Evolutionary conservation across 2,888 invertebrate species (phyloP).

Genomic region (Ptychoptera albimana): DNA sequence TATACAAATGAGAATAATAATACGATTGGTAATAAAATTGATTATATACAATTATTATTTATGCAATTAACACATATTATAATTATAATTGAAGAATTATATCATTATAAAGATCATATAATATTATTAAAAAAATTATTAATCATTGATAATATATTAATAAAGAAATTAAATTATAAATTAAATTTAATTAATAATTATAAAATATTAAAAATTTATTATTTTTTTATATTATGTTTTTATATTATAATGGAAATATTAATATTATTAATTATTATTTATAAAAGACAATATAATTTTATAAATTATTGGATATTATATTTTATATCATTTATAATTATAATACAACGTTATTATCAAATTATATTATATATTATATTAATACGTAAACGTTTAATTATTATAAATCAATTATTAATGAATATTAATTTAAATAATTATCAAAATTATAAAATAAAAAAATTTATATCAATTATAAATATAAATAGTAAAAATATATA

Average conservation of each 20-base stretch:
- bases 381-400: conserved; percentile 19
- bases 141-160: conserved; percentile 22
- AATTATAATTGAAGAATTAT: conserved; percentile 19
- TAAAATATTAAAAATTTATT: background rate
- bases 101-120: conserved; percentile 14
- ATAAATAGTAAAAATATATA: no score
- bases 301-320: conserved; percentile 19
- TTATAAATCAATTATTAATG: conserved; percentile 16
- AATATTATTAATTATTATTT: background rate
- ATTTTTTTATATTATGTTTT: conserved; percentile 2
- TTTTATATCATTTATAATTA: conserved; percentile 18
- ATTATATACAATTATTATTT: conserved; percentile 22
- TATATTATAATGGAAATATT: conserved; percentile 5
- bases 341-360: conserved; percentile 23
- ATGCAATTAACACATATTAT: conserved; percentile 21
- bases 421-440: conserved; percentile 12
- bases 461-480: background rate
- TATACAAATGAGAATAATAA: conserved; percentile 1
- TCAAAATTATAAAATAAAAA: background rate
- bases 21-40: conserved; percentile 15
- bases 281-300: background rate
- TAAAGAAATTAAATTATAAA: conserved; percentile 16
- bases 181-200: conserved; percentile 12
- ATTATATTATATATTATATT: conserved; percentile 17
- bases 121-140: conserved; percentile 15